Base-by-base conservation (phyloP, 1,140 invertebrate genomes). In the Melitaea cinxia region DNA sequence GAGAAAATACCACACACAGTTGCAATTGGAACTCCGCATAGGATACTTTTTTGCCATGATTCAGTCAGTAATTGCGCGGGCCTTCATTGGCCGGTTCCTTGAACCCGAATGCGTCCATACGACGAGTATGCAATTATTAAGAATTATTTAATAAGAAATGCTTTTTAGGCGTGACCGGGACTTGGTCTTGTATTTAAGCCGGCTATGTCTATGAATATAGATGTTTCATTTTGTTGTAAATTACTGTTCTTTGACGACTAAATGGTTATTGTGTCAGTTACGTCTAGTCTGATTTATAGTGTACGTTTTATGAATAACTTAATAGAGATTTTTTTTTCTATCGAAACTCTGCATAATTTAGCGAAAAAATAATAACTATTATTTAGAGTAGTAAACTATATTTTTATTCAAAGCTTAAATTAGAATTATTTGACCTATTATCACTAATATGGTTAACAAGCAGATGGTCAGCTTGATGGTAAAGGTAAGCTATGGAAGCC, bases 11-110 rank as follows among this genome's bases (percentile, higher is more conserved):
- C 78, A 88, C 82, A 83, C 79, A 78, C 75, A 85, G 82, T 73
- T 87, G 86, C 86, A 89, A 85, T 83, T 77, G 80, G 81, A 76
- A 75, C 83, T 83, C 84, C 83, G 85, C 85, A 88, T 88, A 78
- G 68, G 78, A 65, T 64, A 74, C 75, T 84, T 86, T 88, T 86
- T 87, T 85, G 81, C 76, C 66, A 82, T 85, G 86, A 89, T 75
- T 89, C 86, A 87, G 84, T 60, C 82, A 65, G 77, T 85, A 85
- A 89, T 87, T 83, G 82, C 82, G 78, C 78, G 77, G 73, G 77
- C 65, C 68, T 68, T 82, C 78, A 80, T 80, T 80, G 78, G 75
- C 72, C 39, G 47, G 73, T 72, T 76, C 73, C 68, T 81, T 78
- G 74, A 78, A 79, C 80, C 65, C 72, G 37, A 23, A 56, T 63